Evolutionary conservation across 2,888 invertebrate genomes (phyloP).

Genomic region (Aspidapion aeneum): DNA sequence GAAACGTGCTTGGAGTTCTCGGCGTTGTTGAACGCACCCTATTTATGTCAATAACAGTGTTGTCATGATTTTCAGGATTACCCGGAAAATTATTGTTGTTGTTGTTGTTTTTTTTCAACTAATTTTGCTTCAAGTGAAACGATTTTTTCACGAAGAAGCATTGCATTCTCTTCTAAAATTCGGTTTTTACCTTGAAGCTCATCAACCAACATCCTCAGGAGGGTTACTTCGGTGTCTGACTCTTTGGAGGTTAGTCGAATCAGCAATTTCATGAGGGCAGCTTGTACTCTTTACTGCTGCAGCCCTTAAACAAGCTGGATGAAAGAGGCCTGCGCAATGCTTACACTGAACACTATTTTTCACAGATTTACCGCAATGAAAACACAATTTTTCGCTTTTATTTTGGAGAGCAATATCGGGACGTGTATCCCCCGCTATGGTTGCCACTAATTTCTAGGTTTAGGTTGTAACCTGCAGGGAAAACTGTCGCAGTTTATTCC

Average conservation of each 20-base stretch:
- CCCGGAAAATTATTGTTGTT: background rate
- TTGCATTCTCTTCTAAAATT: conserved; percentile 10
- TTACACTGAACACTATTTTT: conserved; percentile 11
- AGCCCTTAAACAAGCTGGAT: conserved; percentile 9
- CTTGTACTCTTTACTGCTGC: conserved; percentile 1
- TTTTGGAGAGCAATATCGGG: background rate
- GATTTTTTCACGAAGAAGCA: conserved; percentile 9
- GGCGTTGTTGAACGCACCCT: background rate
- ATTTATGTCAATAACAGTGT: background rate
- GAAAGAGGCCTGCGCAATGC: conserved; percentile 4
- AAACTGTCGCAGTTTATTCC: too few relatives aligned
- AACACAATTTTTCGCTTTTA: conserved; percentile 6
- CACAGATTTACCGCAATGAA: conserved; percentile 12
- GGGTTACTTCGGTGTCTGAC: conserved; percentile 1
- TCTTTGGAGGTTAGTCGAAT: conserved; percentile 9
- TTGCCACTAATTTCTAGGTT: too few relatives aligned
- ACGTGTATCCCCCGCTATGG: conserved; percentile 6
- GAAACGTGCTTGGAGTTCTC: background rate
- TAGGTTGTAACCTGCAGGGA: too few relatives aligned
- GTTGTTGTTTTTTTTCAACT: conserved; percentile 5
- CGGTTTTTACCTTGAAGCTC: conserved; percentile 11
- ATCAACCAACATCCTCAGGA: conserved; percentile 3
- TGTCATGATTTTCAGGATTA: background rate
- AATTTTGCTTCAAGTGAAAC: conserved; percentile 7
- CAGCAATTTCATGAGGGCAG: conserved; percentile 5